These are phyloP conservation scores for Actinernus sp. DNA, from an alignment of 92 coral and sea anemone genomes.

Conservation along the genomic window DNA sequence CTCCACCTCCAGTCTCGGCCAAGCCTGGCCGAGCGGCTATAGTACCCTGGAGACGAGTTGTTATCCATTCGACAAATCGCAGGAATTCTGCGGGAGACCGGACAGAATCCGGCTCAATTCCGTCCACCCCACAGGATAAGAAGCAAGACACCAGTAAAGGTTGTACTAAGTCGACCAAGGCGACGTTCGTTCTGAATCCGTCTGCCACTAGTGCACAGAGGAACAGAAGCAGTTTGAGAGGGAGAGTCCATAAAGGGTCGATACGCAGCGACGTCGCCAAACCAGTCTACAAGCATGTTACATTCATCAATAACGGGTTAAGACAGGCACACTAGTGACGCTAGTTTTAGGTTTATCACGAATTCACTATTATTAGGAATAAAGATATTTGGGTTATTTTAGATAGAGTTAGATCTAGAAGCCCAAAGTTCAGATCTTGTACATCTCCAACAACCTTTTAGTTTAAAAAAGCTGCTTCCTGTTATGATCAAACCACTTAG, in stretches of 20 bases:
- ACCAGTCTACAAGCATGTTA: slow-evolving; percentile 3
- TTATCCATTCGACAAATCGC: background rate
- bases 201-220: background rate
- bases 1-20: slow-evolving; percentile 19
- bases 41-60: slow-evolving; percentile 30
- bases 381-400: no score
- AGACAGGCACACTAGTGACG: background rate
- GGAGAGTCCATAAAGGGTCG: background rate
- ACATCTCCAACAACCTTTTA: no score
- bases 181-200: background rate
- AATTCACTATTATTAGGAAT: no score
- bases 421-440: no score
- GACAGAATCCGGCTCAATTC: background rate
- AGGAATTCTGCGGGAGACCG: background rate
- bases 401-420: no score
- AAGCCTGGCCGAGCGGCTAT: slow-evolving; percentile 14
- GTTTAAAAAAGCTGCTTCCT: no score
- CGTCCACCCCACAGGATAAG: background rate
- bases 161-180: background rate
- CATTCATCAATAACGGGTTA: background rate
- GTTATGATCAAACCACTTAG: no score
- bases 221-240: background rate
- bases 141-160: background rate
- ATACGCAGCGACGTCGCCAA: background rate
- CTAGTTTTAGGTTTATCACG: no score